Base-by-base conservation (phyloP, 2,113 vertebrate genomes). In the Lanius ludovicianus region DNA sequence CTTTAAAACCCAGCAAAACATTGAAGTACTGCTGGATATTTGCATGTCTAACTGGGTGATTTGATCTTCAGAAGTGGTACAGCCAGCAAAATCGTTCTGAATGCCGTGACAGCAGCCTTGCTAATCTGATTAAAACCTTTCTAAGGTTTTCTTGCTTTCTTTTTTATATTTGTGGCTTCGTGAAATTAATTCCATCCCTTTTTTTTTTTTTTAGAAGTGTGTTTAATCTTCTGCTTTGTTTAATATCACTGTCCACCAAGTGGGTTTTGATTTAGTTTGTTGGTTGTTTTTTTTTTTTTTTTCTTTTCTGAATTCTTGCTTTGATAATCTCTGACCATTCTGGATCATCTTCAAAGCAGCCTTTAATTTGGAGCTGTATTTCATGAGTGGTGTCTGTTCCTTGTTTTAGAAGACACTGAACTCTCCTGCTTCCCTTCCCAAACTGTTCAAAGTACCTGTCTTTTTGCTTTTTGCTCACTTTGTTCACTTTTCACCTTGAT, bases 251-350 rank as follows among this genome's bases (percentile, higher is more conserved):
- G 75, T 77, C 85, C 84, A 63, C 65, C 35, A 31, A 70, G 31
- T 50, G 27, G 16, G 11, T 75, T 80, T 91, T 46, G 30, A 7
- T 71, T 64, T 20, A 7, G 22, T n/a, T 56, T 16, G 9, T 11
- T 9, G 20, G 14, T 21, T 23, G 6, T 5, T 41, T 25, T 15
- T 27, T 41, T 22, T 27, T 41, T 22, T 37, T 49, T 78, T 27
- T 11, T 7, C 7, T 59, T 81, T 42, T 52, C 67, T 84, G 63
- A 96, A 60, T 92, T 93, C 71, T 86, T 90, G 59, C 70, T 93
- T 96, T 94, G 90, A 96, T 96, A 88, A 88, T 93, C 90, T 92
- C 65, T 93, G 92, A 69, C 88, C 68, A 33, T 87, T 83, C 64
- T 90, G 88, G 79, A 86, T 96, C 47, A 39, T 84, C 71, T 93